Evolutionary conservation across 1,140 invertebrate species (phyloP).

Genomic region (Megalonaias nervosa): DNA sequence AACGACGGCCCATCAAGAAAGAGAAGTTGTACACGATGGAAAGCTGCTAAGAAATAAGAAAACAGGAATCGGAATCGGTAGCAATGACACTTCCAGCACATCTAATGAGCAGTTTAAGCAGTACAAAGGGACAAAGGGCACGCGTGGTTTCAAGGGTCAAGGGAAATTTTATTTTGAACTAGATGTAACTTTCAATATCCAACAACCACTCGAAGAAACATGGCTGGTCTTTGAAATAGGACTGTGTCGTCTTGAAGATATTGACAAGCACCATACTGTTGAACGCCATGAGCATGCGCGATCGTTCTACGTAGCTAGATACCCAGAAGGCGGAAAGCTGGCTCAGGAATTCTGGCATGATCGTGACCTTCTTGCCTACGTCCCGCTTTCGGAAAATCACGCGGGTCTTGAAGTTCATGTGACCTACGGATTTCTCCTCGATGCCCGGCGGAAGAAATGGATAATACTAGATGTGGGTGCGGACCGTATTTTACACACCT

Average conservation of each 20-base stretch:
- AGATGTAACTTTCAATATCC: slow-evolving; percentile 44
- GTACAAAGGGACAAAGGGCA: slow-evolving; percentile 49
- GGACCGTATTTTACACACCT: slow-evolving; percentile 43
- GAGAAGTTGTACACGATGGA: slow-evolving; percentile 43
- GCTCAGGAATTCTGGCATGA: slow-evolving; percentile 55
- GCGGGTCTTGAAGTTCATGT: slow-evolving; percentile 40
- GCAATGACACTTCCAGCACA: slow-evolving; percentile 6
- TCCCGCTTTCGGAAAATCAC: slow-evolving; percentile 42
- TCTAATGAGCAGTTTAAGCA: slow-evolving; percentile 37
- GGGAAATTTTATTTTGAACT: slow-evolving; percentile 51
- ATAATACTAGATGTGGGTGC: slow-evolving; percentile 40
- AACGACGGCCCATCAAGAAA: slow-evolving; percentile 39
- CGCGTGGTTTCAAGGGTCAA: slow-evolving; percentile 35
- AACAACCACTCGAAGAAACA: slow-evolving; percentile 49
- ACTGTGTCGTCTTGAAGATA: slow-evolving; percentile 43
- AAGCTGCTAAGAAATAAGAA: slow-evolving; percentile 43
- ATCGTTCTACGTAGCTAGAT: slow-evolving; percentile 52
- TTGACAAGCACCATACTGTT: slow-evolving; percentile 51
- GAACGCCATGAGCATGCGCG: slow-evolving; percentile 49
- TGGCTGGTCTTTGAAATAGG: slow-evolving; percentile 54
- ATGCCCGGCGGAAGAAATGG: slow-evolving; percentile 44
- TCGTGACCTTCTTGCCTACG: slow-evolving; percentile 40
- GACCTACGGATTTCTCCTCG: slow-evolving; percentile 45
- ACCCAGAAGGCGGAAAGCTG: slow-evolving; percentile 50
- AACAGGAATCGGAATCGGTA: slow-evolving; percentile 32